These are phyloP conservation scores for Martes martes DNA, from an alignment of 2,113 vertebrate genomes.

Conservation along the genomic window DNA sequence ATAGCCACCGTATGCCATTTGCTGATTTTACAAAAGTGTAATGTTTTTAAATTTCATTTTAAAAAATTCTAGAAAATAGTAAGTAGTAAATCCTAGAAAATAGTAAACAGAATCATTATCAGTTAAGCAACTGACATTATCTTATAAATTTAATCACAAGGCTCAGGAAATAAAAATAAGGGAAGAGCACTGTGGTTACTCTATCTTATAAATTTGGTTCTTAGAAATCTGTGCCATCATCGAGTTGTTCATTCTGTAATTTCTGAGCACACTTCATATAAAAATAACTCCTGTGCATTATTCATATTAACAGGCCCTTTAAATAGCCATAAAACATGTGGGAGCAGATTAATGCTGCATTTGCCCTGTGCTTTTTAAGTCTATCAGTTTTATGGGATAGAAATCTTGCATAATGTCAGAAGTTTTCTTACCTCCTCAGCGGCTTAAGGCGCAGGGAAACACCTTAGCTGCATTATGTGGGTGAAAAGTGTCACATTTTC, in stretches of 20 bases:
- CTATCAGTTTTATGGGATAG: slow-evolving; percentile 24
- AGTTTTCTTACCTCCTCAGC: not conserved
- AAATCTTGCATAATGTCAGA: slow-evolving; percentile 36
- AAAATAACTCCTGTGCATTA: slow-evolving; percentile 64
- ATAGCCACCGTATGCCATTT: not conserved
- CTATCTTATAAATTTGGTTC: not conserved
- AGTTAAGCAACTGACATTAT: not conserved
- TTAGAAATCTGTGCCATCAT: not conserved
- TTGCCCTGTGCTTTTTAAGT: slow-evolving; percentile 58
- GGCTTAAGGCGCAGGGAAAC: not conserved
- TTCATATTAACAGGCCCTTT: slow-evolving; percentile 67
- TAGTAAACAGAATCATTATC: not conserved
- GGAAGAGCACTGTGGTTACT: not conserved
- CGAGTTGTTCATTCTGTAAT: not conserved
- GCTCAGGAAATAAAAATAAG: slow-evolving; percentile 5
- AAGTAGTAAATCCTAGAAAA: not conserved
- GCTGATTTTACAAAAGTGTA: not conserved
- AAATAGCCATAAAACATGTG: slow-evolving; percentile 42
- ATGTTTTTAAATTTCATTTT: not conserved
- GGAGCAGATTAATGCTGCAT: slow-evolving; percentile 46
- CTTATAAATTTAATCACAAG: not conserved
- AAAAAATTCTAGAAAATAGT: not conserved
- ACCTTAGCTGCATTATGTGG: not conserved
- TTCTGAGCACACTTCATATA: slow-evolving; percentile 54
- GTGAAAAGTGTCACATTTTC: slow-evolving; percentile 47